Evolutionary conservation across 2,797 vertebrate species (phyloP), one percentile per base, ranked within the genome.

Genomic region (Staurois parvus): DNA sequence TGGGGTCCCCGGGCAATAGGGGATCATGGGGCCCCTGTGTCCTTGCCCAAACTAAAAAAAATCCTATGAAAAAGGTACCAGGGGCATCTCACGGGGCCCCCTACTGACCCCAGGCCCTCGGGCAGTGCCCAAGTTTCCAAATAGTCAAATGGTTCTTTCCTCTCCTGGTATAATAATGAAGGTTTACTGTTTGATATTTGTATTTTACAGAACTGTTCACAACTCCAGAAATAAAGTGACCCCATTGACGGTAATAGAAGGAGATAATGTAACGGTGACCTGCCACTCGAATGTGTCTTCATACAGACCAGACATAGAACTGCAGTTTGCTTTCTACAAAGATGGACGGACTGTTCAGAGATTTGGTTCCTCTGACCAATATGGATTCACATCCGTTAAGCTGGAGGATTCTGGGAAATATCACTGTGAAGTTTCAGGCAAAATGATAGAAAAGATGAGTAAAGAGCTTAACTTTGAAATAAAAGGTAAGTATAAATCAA

Each of bases 271-370:
- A 7, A 82, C 52, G 4, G 12, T 82, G 52, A 82, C 8, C 1
- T 82, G 80, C 74, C 30, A 42, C 26, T 64, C 70, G 2, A 62
- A 34, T 13, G 32, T 34, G 9, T 62, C 52, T 34, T 56, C 26
- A 2, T 32, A 32, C 34, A 40, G 30, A 30, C 13, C 26, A 1
- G 30, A 42, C 7, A 73, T 70, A 73, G 8, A 29, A 17, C 56
- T 82, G 32, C 34, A 66, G 1, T 74, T 82, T n/a, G 15, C n/a
- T 13, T 82, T 82, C 70, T 45, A 82, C 34, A 82, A 24, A 45
- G 59, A 45, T n/a, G 52, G 26, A 5, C 24, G 28, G 48, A 81
- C 7, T 13, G 68, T 81, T 70, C 34, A 74, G 34, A 32, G 40
- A 24, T 30, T 66, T 15, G 2, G 32, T 8, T 21, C 48, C 40